These are phyloP conservation scores for Oncorhynchus nerka DNA, from an alignment of 2,113 vertebrate species.

Conservation along the genomic window DNA sequence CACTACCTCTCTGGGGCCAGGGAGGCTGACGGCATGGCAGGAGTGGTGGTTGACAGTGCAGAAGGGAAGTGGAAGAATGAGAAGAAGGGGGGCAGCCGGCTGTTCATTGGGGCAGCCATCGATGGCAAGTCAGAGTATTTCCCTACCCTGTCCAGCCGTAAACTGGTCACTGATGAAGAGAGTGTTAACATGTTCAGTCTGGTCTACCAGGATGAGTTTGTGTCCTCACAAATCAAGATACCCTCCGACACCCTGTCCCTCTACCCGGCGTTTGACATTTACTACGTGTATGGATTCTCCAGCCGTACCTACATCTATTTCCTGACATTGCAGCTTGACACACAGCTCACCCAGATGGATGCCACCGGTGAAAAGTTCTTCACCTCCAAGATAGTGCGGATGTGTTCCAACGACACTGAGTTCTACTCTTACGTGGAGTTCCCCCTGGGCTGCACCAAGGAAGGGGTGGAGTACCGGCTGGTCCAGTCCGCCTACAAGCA, in stretches of 20 bases:
- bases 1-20: constrained; percentile 87
- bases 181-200: constrained; percentile 86
- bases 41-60: constrained; percentile 75
- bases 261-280: constrained; percentile 90
- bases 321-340: constrained; percentile 88
- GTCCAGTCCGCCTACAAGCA: constrained; percentile 86
- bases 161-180: constrained; percentile 81
- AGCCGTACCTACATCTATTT: constrained; percentile 89
- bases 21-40: constrained; percentile 85
- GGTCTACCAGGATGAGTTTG: constrained; percentile 90
- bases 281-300: constrained; percentile 88
- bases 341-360: constrained; percentile 84
- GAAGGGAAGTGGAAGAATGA: constrained; percentile 73
- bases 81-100: constrained; percentile 74
- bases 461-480: constrained; percentile 85
- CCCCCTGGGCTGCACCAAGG: constrained; percentile 87
- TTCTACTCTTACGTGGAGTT: constrained; percentile 94
- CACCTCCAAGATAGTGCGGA: constrained; percentile 88
- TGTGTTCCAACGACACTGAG: constrained; percentile 86
- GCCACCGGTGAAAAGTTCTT: constrained; percentile 86
- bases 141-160: constrained; percentile 87
- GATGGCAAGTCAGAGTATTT: constrained; percentile 91
- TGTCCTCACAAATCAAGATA: constrained; percentile 91
- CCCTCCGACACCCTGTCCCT: constrained; percentile 87
- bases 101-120: constrained; percentile 87